Conservation (phyloP, 2,113 vertebrate genomes). For the Cyprinus carpio region DNA sequence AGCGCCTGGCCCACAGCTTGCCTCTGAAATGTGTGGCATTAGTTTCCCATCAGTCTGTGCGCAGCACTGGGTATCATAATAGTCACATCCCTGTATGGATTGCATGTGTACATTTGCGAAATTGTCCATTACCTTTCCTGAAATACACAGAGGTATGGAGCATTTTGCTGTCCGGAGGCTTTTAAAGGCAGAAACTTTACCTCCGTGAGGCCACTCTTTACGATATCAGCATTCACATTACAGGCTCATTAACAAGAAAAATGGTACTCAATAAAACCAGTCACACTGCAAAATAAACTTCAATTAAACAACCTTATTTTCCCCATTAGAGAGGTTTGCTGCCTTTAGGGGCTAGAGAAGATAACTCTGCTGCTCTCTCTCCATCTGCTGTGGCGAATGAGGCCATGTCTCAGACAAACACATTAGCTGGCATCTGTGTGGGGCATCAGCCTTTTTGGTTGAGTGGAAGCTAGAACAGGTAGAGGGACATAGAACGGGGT, state of each 20-base stretch:
- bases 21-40: constrained; percentile 30
- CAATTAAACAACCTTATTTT: constrained; percentile 80
- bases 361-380: constrained; percentile 60
- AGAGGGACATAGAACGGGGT: not conserved
- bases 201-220: constrained; percentile 43
- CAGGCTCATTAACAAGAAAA: constrained; percentile 80
- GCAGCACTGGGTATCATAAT: not conserved
- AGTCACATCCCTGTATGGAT: not conserved
- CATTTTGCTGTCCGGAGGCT: not conserved
- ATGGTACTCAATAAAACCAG: constrained; percentile 80
- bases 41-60: constrained; percentile 18
- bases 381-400: constrained; percentile 64
- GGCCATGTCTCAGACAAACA: constrained; percentile 25
- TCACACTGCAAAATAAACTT: constrained; percentile 76
- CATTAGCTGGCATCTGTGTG: constrained; percentile 41
- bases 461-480: constrained; percentile 16
- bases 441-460: constrained; percentile 31
- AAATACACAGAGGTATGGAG: constrained; percentile 20
- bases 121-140: constrained; percentile 24
- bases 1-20: constrained; percentile 14
- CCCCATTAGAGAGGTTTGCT: constrained; percentile 69
- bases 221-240: constrained; percentile 76
- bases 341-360: constrained; percentile 62
- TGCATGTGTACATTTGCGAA: constrained; percentile 2
- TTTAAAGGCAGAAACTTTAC: constrained; percentile 31